Evolutionary conservation across 2,888 invertebrate species (phyloP).

Genomic region (Philereme vetulata): DNA sequence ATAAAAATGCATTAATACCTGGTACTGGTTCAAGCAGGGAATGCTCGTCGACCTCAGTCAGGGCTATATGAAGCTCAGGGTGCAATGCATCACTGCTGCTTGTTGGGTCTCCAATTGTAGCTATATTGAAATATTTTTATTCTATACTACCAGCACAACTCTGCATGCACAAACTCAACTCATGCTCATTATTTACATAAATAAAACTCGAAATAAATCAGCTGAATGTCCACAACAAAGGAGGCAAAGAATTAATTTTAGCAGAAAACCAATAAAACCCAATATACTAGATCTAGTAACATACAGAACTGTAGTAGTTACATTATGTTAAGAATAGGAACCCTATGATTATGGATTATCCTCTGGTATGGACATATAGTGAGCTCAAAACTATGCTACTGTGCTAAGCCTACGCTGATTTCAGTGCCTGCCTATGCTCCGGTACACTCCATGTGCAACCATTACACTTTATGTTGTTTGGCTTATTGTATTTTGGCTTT

Average conservation of each 20-base stretch:
- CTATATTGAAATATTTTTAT: conserved; percentile 45
- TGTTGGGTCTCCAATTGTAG: conserved; percentile 69
- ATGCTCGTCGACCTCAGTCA: conserved; percentile 57
- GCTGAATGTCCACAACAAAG: conserved; percentile 2
- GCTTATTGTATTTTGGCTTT: no score
- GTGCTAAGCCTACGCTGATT: not conserved
- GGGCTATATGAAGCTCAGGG: conserved; percentile 55
- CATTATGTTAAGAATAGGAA: not conserved
- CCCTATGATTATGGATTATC: not conserved
- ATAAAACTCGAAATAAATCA: not conserved
- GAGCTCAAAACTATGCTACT: not conserved
- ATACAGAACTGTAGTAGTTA: not conserved
- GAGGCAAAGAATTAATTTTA: not conserved
- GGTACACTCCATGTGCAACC: no score
- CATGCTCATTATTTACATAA: conserved; percentile 6
- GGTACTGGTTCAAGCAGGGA: conserved; percentile 58
- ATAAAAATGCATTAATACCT: conserved; percentile 48
- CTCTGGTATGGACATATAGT: not conserved
- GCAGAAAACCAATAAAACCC: not conserved
- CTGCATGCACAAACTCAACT: conserved; percentile 19
- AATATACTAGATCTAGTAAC: not conserved
- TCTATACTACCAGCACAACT: conserved; percentile 26
- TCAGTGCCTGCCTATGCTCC: no score
- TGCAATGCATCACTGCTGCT: conserved; percentile 76
- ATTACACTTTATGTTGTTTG: no score